Base-by-base conservation (phyloP, 2,113 vertebrate species). In the Danionella cerebrum region DNA sequence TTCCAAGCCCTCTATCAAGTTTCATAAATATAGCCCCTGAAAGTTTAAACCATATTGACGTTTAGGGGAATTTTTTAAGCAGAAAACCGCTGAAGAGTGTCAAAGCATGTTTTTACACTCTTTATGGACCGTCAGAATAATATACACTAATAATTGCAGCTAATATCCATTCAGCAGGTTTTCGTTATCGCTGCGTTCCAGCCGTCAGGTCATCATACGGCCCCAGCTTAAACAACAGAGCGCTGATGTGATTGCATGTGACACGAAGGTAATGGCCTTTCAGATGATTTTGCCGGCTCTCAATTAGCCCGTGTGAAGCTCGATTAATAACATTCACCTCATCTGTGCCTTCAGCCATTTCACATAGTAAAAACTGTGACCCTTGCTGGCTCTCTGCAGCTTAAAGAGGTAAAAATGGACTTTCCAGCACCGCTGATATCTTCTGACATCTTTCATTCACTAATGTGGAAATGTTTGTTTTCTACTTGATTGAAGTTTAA, bases 251-350 rank as follows among this genome's bases (percentile, higher is more conserved):
- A 77, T 65, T 79, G 65, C 14, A 85, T 68, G 62, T 85, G 85
- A 90, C 83, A 80, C 73, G 70, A 70, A 65, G 33, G 51, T 88
- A 88, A 88, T 88, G 80, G 75, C 85, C 89, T 77, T 79, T 80
- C 85, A 80, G 86, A 89, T 87, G 88, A 78, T 63, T 76, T 69
- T 82, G 78, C 86, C 74, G 89, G 82, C 84, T 88, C 89, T 91
- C 90, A 90, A 91, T 92, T 92, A 93, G 80, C 90, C 85, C 87
- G 84, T 88, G 87, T 79, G 90, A 88, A 90, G 79, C 78, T 83
- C 86, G 85, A 90, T 90, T 91, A 91, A 93, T 92, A 91, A 90
- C 83, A 74, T 83, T 60, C 79, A 79, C 74, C 62, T 35, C 62
- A 54, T 25, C 58, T 48, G 42, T 47, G 24, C 22, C 59, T 64